Evolutionary conservation across 1,140 invertebrate genomes (phyloP).

Genomic region (Pseudobourletiella spinata): DNA sequence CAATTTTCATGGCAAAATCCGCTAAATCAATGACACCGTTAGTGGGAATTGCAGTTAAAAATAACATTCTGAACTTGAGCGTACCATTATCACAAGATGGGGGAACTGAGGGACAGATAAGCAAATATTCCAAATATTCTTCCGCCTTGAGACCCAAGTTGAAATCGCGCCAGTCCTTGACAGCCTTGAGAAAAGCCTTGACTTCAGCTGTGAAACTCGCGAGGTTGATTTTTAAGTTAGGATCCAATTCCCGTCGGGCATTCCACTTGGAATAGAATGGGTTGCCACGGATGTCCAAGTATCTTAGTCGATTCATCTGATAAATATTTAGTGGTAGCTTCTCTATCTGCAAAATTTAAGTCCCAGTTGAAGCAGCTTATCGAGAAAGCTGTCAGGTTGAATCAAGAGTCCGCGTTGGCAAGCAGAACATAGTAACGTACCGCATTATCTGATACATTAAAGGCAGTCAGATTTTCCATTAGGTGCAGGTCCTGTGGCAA

Average conservation of each 20-base stretch:
- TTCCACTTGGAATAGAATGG: not conserved
- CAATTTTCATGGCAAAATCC: no score
- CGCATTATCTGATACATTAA: not conserved
- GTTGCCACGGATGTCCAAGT: not conserved
- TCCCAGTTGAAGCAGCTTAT: no score
- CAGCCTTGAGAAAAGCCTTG: not conserved
- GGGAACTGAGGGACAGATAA: not conserved
- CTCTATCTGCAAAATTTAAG: not conserved
- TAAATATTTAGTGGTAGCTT: not conserved
- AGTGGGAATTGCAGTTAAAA: no score
- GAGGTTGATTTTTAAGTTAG: no score
- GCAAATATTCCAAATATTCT: not conserved
- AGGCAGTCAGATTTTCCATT: not conserved
- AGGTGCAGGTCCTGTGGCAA: not conserved
- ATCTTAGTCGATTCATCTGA: not conserved
- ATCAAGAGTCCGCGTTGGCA: no score
- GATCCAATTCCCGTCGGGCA: not conserved
- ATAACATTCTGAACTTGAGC: no score
- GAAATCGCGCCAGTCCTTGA: not conserved
- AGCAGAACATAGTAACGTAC: no score
- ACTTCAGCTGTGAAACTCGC: not conserved
- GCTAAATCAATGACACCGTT: no score
- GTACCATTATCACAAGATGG: not conserved
- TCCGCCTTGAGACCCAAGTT: not conserved
- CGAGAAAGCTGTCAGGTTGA: no score